Evolutionary conservation across 1,140 invertebrate genomes (phyloP).

Genomic region (Diplogasteroides magnus): DNA sequence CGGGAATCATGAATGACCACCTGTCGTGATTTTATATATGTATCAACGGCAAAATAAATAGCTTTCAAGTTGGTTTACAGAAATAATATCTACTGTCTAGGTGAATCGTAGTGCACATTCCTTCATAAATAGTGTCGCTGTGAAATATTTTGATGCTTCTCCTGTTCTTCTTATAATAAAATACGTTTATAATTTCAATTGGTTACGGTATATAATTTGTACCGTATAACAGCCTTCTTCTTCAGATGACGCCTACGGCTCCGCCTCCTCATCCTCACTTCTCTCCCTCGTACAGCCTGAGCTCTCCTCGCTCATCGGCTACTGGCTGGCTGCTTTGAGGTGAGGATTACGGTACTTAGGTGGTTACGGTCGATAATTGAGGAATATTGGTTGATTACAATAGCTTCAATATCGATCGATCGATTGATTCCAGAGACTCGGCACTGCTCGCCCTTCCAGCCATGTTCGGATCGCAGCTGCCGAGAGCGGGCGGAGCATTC

Average conservation of each 20-base stretch:
- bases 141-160: too few relatives aligned
- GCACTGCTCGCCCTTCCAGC: constrained; percentile 84
- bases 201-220: too few relatives aligned
- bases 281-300: constrained; percentile 87
- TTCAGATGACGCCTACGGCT: too few relatives aligned
- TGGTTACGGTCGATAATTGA: too few relatives aligned
- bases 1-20: background rate
- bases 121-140: too few relatives aligned
- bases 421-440: constrained; percentile 68
- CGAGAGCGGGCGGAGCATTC: constrained; percentile 89
- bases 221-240: too few relatives aligned
- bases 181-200: too few relatives aligned
- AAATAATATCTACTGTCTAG: constrained; percentile 37
- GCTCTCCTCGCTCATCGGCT: constrained; percentile 77
- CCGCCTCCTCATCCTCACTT: constrained; percentile 56
- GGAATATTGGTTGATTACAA: too few relatives aligned
- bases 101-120: too few relatives aligned
- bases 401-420: too few relatives aligned
- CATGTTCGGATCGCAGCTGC: constrained; percentile 63
- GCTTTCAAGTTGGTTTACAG: background rate
- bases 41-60: constrained; percentile 5
- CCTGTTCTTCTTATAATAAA: too few relatives aligned
- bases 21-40: background rate
- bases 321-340: constrained; percentile 82
- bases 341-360: background rate